Evolutionary conservation across 2,113 vertebrate genomes (phyloP).

Genomic region (Odocoileus hemionus): DNA sequence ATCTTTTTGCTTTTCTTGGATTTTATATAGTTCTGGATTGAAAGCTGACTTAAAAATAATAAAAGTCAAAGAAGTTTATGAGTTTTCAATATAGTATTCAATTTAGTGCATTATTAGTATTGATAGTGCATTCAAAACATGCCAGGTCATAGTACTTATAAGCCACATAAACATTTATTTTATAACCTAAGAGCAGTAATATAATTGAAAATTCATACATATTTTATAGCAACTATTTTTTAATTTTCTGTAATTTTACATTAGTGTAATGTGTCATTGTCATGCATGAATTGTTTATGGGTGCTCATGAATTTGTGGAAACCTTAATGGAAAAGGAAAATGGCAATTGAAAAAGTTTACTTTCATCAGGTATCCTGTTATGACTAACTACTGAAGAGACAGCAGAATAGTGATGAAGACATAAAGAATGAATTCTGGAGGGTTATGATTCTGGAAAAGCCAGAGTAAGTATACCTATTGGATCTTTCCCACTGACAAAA

Average conservation of each 20-base stretch:
- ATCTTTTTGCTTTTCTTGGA: slow-evolving; percentile 4
- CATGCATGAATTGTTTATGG: background rate
- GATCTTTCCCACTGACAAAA: background rate
- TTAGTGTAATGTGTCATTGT: background rate
- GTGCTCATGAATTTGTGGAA: background rate
- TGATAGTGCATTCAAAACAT: background rate
- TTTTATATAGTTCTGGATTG: background rate
- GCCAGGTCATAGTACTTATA: background rate
- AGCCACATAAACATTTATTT: background rate
- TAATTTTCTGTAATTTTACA: background rate
- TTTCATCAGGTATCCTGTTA: background rate
- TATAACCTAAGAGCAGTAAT: background rate
- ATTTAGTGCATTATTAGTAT: background rate
- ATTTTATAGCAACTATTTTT: background rate
- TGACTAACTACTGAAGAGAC: background rate
- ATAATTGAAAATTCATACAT: background rate
- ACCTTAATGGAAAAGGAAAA: background rate
- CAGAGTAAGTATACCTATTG: background rate
- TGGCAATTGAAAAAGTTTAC: background rate
- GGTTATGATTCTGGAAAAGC: background rate
- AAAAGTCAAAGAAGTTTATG: background rate
- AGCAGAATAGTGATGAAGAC: background rate
- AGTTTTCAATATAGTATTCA: background rate
- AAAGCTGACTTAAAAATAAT: background rate
- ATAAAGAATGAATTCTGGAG: background rate